Evolutionary conservation across 2,888 invertebrate species (phyloP).

Genomic region (Chromoteleia sp.): DNA sequence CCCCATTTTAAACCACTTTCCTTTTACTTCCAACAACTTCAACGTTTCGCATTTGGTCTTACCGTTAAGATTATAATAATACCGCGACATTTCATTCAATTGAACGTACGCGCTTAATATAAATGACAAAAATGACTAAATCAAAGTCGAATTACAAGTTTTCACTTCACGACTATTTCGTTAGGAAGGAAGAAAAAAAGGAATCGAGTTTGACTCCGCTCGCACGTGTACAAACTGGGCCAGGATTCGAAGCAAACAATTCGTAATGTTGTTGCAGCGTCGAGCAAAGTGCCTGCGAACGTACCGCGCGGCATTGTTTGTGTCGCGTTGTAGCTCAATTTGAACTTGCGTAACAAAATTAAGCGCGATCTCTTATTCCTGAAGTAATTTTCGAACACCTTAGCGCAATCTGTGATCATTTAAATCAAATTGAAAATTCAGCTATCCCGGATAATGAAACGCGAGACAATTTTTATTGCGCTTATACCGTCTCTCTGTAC

Average conservation of each 20-base stretch:
- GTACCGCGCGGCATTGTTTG: conserved; percentile 25
- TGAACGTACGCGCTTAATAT: too few relatives aligned
- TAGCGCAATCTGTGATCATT: background rate
- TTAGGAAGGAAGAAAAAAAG: conserved; percentile 14
- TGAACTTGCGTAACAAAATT: conserved; percentile 48
- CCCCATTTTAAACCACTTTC: too few relatives aligned
- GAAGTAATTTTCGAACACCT: conserved; percentile 25
- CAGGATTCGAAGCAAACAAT: conserved; percentile 37
- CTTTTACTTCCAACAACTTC: background rate
- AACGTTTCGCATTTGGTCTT: too few relatives aligned
- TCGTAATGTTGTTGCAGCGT: conserved; percentile 28
- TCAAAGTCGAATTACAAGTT: background rate
- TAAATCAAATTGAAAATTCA: background rate
- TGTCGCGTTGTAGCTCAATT: conserved; percentile 24
- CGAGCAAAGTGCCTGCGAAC: conserved; percentile 11
- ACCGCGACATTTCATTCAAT: too few relatives aligned
- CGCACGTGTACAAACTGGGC: conserved; percentile 37
- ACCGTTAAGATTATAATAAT: too few relatives aligned
- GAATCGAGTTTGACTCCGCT: conserved; percentile 17
- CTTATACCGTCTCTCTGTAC: too few relatives aligned
- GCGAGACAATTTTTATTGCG: too few relatives aligned
- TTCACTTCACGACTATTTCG: conserved; percentile 1
- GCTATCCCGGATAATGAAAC: background rate
- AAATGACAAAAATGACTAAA: too few relatives aligned
- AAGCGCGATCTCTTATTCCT: conserved; percentile 26